Percentiles rank a stretch among this genome's conserved stretches.
These are phyloP conservation scores for Dryococelus australis DNA, from an alignment of 2,888 invertebrate genomes.

Conservation along the genomic window DNA sequence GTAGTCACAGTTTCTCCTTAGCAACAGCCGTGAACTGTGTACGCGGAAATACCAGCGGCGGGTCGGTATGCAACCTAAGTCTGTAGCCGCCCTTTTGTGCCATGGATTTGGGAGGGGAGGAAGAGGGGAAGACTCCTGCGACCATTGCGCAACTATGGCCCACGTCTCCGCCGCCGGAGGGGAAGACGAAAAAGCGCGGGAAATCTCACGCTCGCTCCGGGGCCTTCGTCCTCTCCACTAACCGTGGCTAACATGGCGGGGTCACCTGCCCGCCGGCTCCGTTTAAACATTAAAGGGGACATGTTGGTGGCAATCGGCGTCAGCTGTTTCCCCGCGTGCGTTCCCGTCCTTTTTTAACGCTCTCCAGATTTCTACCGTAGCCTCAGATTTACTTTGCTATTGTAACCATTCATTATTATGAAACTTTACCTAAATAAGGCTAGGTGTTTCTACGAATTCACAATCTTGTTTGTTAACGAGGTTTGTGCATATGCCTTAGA, in stretches of 20 bases:
- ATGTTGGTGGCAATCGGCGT: too few species aligned
- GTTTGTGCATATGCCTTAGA: too few species aligned
- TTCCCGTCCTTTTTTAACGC: too few species aligned
- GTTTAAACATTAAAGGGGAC: not conserved
- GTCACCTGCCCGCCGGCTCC: constrained; percentile 23
- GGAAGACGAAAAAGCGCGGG: constrained; percentile 51
- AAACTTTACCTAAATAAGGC: too few species aligned
- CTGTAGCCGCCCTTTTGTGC: not conserved
- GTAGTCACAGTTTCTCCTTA: not conserved
- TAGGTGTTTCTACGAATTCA: too few species aligned
- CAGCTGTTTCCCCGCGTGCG: not conserved
- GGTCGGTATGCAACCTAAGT: not conserved
- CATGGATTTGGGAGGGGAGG: constrained; percentile 32
- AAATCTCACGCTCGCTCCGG: constrained; percentile 56
- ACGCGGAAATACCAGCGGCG: constrained; percentile 13
- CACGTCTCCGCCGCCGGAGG: constrained; percentile 59
- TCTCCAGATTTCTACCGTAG: too few species aligned
- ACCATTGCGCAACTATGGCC: constrained; percentile 63
- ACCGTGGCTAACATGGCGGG: constrained; percentile 17
- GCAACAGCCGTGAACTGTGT: not conserved
- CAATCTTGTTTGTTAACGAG: too few species aligned
- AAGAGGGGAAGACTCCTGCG: constrained; percentile 47
- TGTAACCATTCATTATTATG: too few species aligned
- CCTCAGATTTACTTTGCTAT: too few species aligned
- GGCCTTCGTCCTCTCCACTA: constrained; percentile 40